Evolutionary conservation across 2,797 vertebrate genomes (phyloP), one percentile per base, ranked within the genome.

Genomic region (Carapus acus): DNA sequence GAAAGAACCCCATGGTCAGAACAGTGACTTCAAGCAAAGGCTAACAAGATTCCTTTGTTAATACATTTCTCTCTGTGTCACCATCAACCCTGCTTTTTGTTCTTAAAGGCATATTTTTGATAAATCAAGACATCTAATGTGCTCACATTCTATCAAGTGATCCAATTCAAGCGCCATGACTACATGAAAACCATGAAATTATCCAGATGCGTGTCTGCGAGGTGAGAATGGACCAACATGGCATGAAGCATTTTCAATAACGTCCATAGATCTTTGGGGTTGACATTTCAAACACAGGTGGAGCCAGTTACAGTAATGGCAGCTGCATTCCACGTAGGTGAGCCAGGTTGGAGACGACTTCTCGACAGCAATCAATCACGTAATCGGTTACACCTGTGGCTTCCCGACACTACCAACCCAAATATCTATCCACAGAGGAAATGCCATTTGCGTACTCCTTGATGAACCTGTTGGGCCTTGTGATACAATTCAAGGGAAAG

Each of bases 11-110:
- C 18, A 40, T 34, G 23, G 46, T 22, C 9, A 43, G n/a, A 59
- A 49, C 33, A 51, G 23, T 18, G 49, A 56, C 23, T 5, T 18
- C 40, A 23, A 12, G 50, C 39, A 40, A 42, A 67, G 54, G 67
- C 34, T 49, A 62, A 70, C 24, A 70, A 67, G 75, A 74, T 71
- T 78, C 74, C 69, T 77, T 66, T 31, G 59, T 74, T 62, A 71
- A 62, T 60, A 60, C 14, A 39, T 62, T 55, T 66, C 63, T 43
- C 65, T 52, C 58, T 63, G 52, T 43, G 27, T 38, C 50, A 27
- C 24, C 31, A 50, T 60, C 45, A n/a, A 20, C 39, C 58, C 72
- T 76, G 67, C 64, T 76, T 73, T 67, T 67, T 54, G 69, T 69
- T 61, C 65, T 69, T 71, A 67, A 58, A 38, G 2, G n/a, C n/a